Percentiles rank a stretch among this genome's conserved stretches.
Evolutionary conservation across 2,888 invertebrate species (phyloP).

Genomic region (Itoplectis maculator): DNA sequence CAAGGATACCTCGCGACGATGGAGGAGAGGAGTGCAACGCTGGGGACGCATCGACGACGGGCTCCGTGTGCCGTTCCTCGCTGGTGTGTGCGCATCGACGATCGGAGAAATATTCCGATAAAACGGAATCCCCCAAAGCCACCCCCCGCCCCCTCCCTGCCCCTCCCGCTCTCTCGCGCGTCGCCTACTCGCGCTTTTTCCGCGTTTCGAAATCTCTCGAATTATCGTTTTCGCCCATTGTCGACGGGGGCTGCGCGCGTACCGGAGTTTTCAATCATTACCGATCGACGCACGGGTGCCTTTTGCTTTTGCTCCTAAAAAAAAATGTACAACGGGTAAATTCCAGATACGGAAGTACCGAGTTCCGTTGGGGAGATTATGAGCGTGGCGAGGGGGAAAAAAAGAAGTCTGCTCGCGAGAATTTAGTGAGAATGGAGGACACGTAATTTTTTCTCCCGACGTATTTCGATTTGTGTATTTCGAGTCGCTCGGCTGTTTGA

Average conservation of each 20-base stretch:
- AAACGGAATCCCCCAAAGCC: constrained; percentile 14
- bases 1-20: constrained; percentile 1
- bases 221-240: constrained; percentile 4
- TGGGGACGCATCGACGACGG: too few species aligned
- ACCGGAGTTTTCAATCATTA: constrained; percentile 38
- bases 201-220: not conserved
- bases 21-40: too few species aligned
- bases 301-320: not conserved
- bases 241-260: not conserved
- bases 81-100: not conserved
- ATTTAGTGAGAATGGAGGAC: too few species aligned
- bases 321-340: not conserved
- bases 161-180: not conserved
- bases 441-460: too few species aligned
- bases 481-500: too few species aligned
- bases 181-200: not conserved
- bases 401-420: too few species aligned
- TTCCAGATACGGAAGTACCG: too few species aligned
- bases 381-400: too few species aligned
- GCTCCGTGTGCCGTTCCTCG: too few species aligned
- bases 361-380: too few species aligned
- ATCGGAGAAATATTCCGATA: constrained; percentile 18
- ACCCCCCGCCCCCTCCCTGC: not conserved
- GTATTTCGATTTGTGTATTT: too few species aligned
- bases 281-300: not conserved